Conservation (phyloP, 2,797 vertebrate species). For the Macrochelys suwanniensis region DNA sequence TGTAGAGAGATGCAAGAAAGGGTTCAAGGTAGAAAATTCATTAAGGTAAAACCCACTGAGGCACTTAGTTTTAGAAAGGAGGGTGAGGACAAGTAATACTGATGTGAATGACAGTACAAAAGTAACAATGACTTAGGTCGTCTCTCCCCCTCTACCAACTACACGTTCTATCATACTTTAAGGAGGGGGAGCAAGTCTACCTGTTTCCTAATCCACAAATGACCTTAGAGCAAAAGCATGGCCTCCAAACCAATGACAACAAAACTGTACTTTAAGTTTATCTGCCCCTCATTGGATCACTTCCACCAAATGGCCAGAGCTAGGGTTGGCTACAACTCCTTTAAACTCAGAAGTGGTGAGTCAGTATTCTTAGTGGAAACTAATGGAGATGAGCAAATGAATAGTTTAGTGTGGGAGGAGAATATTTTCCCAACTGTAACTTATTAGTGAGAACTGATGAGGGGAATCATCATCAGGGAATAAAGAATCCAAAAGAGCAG, state of each 20-base stretch:
- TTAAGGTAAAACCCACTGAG: slow-evolving; percentile 70
- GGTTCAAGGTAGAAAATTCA: slow-evolving; percentile 51
- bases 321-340: neutral
- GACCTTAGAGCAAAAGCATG: neutral
- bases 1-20: slow-evolving; percentile 20
- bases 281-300: accelerated
- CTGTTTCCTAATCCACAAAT: neutral
- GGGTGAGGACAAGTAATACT: slow-evolving; percentile 45
- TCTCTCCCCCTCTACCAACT: neutral
- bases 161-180: neutral
- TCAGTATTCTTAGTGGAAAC: neutral
- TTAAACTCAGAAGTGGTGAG: neutral
- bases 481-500: neutral
- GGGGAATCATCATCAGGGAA: neutral
- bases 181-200: accelerated
- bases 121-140: neutral
- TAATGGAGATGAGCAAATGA: accelerated
- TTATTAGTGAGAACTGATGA: neutral
- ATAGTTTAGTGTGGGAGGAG: accelerated
- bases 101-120: neutral
- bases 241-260: neutral
- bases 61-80: slow-evolving; percentile 66
- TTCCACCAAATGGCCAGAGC: neutral
- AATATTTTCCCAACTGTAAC: neutral
- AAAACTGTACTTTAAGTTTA: accelerated